These are phyloP conservation scores for Cirrhinus mrigala DNA, from an alignment of 2,797 vertebrate genomes.

Conservation along the genomic window DNA sequence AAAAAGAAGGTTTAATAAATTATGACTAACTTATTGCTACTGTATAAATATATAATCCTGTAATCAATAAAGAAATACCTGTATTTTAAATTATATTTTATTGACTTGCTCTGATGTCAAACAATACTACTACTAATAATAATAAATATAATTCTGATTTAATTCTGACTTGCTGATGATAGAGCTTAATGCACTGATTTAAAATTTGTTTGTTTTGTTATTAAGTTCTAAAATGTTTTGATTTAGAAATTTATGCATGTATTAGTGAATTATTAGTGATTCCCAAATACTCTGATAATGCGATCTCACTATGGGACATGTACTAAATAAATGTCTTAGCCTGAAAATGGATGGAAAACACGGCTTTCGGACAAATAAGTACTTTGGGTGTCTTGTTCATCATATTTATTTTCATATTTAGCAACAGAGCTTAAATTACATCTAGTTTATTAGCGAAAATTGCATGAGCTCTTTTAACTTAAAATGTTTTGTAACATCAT, in stretches of 20 bases:
- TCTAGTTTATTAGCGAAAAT: too few relatives aligned
- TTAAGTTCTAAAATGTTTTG: too few relatives aligned
- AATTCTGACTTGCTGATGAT: too few relatives aligned
- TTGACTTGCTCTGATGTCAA: neutral
- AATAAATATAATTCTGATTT: too few relatives aligned
- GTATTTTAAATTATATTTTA: neutral
- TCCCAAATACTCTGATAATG: neutral
- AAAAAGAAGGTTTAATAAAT: neutral
- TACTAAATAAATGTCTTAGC: too few relatives aligned
- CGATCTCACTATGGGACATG: neutral
- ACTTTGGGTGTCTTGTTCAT: too few relatives aligned
- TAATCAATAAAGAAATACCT: neutral
- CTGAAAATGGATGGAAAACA: too few relatives aligned
- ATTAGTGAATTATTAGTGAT: neutral
- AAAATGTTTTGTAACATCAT: too few relatives aligned
- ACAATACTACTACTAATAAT: neutral
- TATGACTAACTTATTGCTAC: neutral
- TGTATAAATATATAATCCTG: neutral
- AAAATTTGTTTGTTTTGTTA: neutral
- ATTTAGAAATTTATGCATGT: neutral
- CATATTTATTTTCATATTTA: too few relatives aligned
- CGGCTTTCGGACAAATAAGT: too few relatives aligned
- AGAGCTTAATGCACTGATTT: neutral
- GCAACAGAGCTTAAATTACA: too few relatives aligned
- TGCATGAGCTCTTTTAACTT: too few relatives aligned